A percentile compares a stretch with the other conserved stretches of the same genome.
Evolutionary conservation across 2,888 invertebrate species (phyloP).

Genomic region (Spilarctia lutea): DNA sequence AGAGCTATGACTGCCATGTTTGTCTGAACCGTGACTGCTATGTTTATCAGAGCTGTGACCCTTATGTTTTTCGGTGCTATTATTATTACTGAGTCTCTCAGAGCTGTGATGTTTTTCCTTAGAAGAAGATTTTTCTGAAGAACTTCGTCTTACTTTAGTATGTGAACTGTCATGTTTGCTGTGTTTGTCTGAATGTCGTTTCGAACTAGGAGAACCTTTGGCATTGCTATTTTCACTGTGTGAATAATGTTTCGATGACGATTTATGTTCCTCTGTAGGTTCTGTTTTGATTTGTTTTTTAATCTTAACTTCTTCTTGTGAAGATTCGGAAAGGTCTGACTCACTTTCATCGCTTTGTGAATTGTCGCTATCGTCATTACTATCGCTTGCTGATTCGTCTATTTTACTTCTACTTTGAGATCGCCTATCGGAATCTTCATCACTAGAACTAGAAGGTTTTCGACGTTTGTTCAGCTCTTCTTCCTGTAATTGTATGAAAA

Average conservation of each 20-base stretch:
- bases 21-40: conserved; percentile 51
- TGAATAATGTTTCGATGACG: conserved; percentile 61
- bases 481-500: conserved; percentile 61
- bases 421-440: conserved; percentile 64
- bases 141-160: conserved; percentile 54
- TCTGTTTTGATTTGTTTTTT: conserved; percentile 68
- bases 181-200: conserved; percentile 57
- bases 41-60: conserved; percentile 56
- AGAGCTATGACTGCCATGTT: conserved; percentile 50
- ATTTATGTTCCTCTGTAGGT: conserved; percentile 60
- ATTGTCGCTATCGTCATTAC: conserved; percentile 52
- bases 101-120: conserved; percentile 66
- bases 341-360: conserved; percentile 54
- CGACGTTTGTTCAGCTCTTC: conserved; percentile 71
- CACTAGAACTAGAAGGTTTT: conserved; percentile 66
- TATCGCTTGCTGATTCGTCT: conserved; percentile 61
- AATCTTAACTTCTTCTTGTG: conserved; percentile 65
- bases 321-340: conserved; percentile 68
- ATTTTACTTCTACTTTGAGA: conserved; percentile 55
- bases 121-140: conserved; percentile 60
- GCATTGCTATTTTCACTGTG: conserved; percentile 57
- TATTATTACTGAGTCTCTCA: conserved; percentile 37
- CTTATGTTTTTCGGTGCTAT: conserved; percentile 56
- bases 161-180: conserved; percentile 60
- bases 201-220: conserved; percentile 60